Evolutionary conservation across 2,888 invertebrate genomes (phyloP).

Genomic region (Troides oblongomaculatus): DNA sequence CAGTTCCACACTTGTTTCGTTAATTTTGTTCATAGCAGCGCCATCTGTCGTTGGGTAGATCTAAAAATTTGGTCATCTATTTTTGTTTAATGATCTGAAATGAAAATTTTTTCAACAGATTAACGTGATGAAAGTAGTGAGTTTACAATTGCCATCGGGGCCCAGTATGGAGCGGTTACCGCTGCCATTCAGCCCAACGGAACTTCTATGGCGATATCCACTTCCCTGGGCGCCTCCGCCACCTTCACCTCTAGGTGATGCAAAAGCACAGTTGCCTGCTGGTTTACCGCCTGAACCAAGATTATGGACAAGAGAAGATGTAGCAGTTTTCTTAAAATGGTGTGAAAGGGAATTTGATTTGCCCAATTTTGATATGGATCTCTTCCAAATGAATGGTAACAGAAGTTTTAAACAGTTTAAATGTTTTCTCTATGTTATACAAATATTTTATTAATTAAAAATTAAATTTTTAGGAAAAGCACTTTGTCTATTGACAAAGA

Average conservation of each 20-base stretch:
- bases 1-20: not conserved
- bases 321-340: slow-evolving; percentile 92
- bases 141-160: slow-evolving; percentile 85
- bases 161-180: slow-evolving; percentile 88
- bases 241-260: slow-evolving; percentile 87
- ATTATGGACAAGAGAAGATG: slow-evolving; percentile 94
- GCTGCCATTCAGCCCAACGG: slow-evolving; percentile 89
- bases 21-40: slow-evolving; percentile 29
- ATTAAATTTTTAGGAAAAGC: slow-evolving; percentile 87
- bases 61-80: not conserved
- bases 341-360: slow-evolving; percentile 95
- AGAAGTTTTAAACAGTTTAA: slow-evolving; percentile 1
- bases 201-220: slow-evolving; percentile 93
- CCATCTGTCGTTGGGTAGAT: slow-evolving; percentile 41
- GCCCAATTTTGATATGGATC: slow-evolving; percentile 94
- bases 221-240: slow-evolving; percentile 85
- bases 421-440: too few relatives aligned
- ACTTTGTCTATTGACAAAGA: slow-evolving; percentile 92
- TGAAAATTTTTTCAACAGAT: slow-evolving; percentile 54
- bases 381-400: slow-evolving; percentile 97
- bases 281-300: slow-evolving; percentile 93
- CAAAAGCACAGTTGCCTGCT: slow-evolving; percentile 92
- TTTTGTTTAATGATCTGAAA: not conserved
- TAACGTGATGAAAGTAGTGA: slow-evolving; percentile 83
- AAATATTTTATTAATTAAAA: not conserved